Conservation (phyloP, 2,888 invertebrate genomes). For the Tetranychus truncatus region DNA sequence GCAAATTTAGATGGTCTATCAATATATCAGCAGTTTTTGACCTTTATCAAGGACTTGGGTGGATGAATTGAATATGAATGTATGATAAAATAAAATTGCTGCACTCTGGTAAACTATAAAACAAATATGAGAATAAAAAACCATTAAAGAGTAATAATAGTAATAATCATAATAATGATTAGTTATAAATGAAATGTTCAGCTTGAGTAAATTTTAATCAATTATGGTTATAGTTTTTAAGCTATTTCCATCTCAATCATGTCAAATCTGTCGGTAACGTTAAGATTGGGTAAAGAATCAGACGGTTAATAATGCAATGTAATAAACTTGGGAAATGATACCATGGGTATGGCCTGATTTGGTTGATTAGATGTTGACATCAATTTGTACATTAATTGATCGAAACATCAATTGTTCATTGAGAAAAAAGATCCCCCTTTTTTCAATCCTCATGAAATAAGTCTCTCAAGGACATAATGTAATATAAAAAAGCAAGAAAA, state of each 20-base stretch:
- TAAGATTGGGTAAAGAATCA: no score
- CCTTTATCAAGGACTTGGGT: conserved; percentile 4
- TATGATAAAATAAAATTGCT: neutral
- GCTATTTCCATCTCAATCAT: no score
- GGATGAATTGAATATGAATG: conserved; percentile 9
- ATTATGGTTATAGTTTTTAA: no score
- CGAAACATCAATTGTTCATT: neutral
- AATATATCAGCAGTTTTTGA: neutral
- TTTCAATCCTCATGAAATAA: neutral
- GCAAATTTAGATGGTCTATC: neutral
- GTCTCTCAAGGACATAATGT: neutral
- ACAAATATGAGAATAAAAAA: no score
- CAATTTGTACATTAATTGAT: neutral
- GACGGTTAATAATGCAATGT: neutral
- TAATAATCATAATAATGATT: no score
- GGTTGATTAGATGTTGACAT: neutral
- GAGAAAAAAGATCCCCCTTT: neutral
- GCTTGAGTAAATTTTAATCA: no score
- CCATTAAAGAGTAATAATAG: no score
- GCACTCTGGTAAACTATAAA: no score
- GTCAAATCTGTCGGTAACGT: no score
- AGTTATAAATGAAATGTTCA: no score
- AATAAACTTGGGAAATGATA: neutral
- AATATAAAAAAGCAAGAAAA: neutral
- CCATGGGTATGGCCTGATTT: neutral